phyloP scores from a whole-genome alignment of 2,888 invertebrate genomes.

The Orthosia gracilis region DNA sequence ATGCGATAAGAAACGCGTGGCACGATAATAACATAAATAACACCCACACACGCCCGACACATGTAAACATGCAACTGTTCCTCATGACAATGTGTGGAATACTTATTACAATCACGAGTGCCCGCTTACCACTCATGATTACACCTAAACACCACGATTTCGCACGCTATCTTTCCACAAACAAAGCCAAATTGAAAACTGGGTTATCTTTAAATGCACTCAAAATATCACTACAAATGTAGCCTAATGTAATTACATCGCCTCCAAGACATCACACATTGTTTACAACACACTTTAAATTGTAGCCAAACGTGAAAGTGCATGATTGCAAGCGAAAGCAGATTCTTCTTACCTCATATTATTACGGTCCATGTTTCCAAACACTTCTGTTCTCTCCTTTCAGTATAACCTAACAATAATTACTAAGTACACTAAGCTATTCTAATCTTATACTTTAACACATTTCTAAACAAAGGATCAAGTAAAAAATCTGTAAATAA shows the following conservation, averaged over 20 bases:
- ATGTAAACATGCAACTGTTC: constrained; percentile 60
- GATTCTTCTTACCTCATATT: constrained; percentile 87
- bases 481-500: constrained; percentile 79
- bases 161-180: constrained; percentile 46
- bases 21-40: constrained; percentile 69
- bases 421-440: constrained; percentile 72
- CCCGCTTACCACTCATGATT: constrained; percentile 46
- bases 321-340: constrained; percentile 72
- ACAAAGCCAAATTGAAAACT: constrained; percentile 53
- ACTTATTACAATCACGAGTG: constrained; percentile 35
- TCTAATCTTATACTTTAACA: constrained; percentile 74
- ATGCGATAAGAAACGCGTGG: constrained; percentile 66
- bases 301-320: constrained; percentile 62
- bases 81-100: constrained; percentile 37
- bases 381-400: constrained; percentile 62
- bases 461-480: constrained; percentile 79
- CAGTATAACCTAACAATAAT: constrained; percentile 65
- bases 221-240: constrained; percentile 23
- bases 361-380: constrained; percentile 85
- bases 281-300: constrained; percentile 39
- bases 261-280: constrained; percentile 10
- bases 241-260: not conserved
- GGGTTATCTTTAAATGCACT: constrained; percentile 42
- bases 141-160: constrained; percentile 38
- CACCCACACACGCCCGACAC: constrained; percentile 54